Percentiles rank a stretch among this genome's conserved stretches.
phyloP scores from a whole-genome alignment of 2,888 invertebrate species.

The Dynastes hyllus region DNA sequence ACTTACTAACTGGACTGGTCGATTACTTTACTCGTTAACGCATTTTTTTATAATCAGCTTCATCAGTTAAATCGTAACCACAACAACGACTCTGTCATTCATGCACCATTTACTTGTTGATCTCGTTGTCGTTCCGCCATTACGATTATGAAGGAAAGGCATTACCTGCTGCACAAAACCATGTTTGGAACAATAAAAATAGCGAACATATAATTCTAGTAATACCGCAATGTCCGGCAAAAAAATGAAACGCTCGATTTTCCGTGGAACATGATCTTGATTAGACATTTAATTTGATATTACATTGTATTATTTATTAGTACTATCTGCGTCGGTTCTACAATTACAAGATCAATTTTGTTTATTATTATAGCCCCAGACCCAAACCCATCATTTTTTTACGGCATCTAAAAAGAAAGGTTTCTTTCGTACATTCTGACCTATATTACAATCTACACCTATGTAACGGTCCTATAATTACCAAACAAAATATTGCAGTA shows the following conservation, averaged over 20 bases:
- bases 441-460: conserved; percentile 13
- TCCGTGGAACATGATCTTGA: conserved; percentile 41
- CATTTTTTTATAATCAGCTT: conserved; percentile 1
- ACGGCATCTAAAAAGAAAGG: no score
- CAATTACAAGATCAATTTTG: conserved; percentile 43
- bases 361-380: conserved; percentile 37
- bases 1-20: neutral
- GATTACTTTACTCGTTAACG: neutral
- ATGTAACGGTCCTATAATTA: conserved; percentile 33
- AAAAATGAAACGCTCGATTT: conserved; percentile 28
- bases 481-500: conserved; percentile 7
- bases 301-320: conserved; percentile 44
- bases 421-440: conserved; percentile 34
- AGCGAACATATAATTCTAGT: conserved; percentile 37
- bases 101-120: conserved; percentile 31
- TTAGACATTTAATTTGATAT: conserved; percentile 47
- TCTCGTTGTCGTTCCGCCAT: conserved; percentile 18
- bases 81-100: conserved; percentile 15
- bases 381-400: no score
- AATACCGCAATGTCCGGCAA: conserved; percentile 16
- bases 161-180: conserved; percentile 17
- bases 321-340: conserved; percentile 34
- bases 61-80: conserved; percentile 19
- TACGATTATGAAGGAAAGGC: conserved; percentile 34
- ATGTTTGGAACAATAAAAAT: conserved; percentile 26